Evolutionary conservation across 2,113 vertebrate species (phyloP).

Genomic region (Nematolebias whitei): DNA sequence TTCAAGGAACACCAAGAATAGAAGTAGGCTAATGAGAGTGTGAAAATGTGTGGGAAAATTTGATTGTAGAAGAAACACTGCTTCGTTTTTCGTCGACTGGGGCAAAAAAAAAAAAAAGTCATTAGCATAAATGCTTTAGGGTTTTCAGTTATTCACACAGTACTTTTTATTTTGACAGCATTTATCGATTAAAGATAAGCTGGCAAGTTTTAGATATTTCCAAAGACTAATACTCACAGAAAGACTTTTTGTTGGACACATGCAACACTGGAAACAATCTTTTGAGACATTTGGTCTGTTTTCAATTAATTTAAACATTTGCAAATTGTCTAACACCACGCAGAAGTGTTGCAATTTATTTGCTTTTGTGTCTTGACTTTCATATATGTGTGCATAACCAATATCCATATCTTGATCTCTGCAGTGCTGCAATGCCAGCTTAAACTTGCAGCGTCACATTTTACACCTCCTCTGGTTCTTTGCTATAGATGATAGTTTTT

Average conservation of each 20-base stretch:
- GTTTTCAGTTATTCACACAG: neutral
- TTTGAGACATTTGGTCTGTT: neutral
- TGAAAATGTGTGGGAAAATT: constrained; percentile 28
- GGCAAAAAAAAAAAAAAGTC: constrained; percentile 9
- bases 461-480: constrained; percentile 42
- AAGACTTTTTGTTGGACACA: neutral
- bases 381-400: constrained; percentile 42
- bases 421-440: constrained; percentile 51
- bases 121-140: neutral
- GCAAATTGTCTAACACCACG: neutral
- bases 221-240: neutral
- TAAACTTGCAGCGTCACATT: constrained; percentile 59
- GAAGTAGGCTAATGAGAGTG: constrained; percentile 16
- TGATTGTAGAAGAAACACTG: constrained; percentile 14
- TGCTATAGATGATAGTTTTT: constrained; percentile 25
- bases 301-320: neutral
- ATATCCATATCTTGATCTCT: constrained; percentile 61
- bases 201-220: constrained; percentile 6
- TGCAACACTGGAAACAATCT: constrained; percentile 25
- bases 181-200: neutral
- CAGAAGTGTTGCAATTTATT: constrained; percentile 4
- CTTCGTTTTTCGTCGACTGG: constrained; percentile 26
- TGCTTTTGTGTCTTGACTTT: constrained; percentile 11
- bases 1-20: constrained; percentile 35
- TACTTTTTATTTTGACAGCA: neutral